Evolutionary conservation across 2,113 vertebrate genomes (phyloP).

Genomic region (Lates calcarifer): DNA sequence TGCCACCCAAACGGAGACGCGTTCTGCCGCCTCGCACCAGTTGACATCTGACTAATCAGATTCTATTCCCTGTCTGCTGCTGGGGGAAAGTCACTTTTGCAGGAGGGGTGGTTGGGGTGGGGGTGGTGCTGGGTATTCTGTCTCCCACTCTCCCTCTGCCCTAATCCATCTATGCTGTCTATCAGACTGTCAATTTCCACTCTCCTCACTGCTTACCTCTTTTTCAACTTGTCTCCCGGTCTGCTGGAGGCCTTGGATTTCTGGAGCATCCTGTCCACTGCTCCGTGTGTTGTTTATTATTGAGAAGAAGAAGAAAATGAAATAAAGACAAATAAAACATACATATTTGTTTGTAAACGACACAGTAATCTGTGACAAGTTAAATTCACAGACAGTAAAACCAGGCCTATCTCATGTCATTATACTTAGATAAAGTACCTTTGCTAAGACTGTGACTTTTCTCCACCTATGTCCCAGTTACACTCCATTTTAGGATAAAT

Average conservation of each 20-base stretch:
- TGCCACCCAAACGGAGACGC: conserved; percentile 77
- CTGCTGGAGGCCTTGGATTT: conserved; percentile 23
- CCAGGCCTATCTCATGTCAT: neutral
- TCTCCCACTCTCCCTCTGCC: conserved; percentile 54
- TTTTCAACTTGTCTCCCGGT: conserved; percentile 44
- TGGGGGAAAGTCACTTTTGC: conserved; percentile 71
- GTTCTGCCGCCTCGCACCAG: conserved; percentile 79
- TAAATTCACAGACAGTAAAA: neutral
- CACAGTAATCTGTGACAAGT: neutral
- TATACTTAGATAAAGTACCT: neutral
- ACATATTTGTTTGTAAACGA: neutral
- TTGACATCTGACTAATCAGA: conserved; percentile 87
- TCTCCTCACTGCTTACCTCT: conserved; percentile 63
- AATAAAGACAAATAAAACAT: neutral
- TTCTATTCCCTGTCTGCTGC: conserved; percentile 79
- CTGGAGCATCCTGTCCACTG: neutral
- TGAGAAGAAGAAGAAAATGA: neutral
- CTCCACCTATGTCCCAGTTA: no score
- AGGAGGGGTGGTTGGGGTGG: conserved; percentile 22
- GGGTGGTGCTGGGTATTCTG: no score
- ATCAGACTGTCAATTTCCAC: conserved; percentile 75
- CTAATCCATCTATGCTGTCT: conserved; percentile 80
- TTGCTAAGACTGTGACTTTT: neutral
- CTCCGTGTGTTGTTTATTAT: neutral
- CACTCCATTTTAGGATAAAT: neutral